Conservation (phyloP, 2,113 vertebrate genomes). For the Chaetura pelagica region DNA sequence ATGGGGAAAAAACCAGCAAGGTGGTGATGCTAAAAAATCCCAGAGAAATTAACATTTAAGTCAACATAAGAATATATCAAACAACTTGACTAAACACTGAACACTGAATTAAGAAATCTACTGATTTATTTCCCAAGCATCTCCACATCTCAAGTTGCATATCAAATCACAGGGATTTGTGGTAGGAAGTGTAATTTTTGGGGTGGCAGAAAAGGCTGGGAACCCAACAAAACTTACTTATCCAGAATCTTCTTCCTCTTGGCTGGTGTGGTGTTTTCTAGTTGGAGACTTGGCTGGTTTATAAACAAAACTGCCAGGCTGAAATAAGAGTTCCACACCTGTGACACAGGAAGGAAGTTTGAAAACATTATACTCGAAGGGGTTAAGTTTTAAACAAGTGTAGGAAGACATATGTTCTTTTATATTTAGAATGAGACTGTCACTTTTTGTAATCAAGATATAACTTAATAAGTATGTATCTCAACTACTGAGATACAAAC, state of each 20-base stretch:
- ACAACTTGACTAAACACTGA: not conserved
- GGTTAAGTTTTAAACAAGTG: not conserved
- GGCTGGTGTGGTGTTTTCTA: constrained; percentile 87
- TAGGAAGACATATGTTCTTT: not conserved
- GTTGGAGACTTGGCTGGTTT: constrained; percentile 96
- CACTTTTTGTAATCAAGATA: fast-evolving
- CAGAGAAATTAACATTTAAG: not conserved
- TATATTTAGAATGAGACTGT: not conserved
- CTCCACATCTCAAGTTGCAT: not conserved
- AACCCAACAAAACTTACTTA: constrained; percentile 83
- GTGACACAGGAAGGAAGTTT: constrained; percentile 39
- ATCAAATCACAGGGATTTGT: not conserved
- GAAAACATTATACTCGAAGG: not conserved
- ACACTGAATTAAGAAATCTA: not conserved
- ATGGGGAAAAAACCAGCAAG: not conserved
- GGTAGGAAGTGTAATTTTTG: not conserved
- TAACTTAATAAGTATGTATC: not conserved
- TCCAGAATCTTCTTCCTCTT: constrained; percentile 96
- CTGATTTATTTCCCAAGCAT: not conserved
- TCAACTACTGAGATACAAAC: not conserved
- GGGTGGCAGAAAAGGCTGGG: not conserved
- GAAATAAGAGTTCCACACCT: constrained; percentile 99
- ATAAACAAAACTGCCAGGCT: constrained; percentile 96
- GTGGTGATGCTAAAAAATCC: not conserved
- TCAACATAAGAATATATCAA: not conserved